Evolutionary conservation across 2,797 vertebrate genomes (phyloP).

Genomic region (Cottoperca gobio): DNA sequence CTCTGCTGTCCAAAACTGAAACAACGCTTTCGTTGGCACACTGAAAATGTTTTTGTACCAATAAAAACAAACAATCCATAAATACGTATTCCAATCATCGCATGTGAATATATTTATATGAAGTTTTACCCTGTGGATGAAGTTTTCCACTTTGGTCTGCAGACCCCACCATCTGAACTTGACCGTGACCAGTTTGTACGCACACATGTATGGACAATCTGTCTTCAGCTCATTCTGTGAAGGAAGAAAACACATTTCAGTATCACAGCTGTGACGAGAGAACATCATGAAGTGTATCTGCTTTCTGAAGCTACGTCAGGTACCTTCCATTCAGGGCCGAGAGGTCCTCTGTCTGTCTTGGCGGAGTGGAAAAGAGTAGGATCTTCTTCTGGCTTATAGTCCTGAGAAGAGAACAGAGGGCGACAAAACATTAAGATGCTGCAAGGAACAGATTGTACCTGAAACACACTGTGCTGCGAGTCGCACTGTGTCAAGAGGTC

Average conservation of each 20-base stretch:
- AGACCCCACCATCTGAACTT: slow-evolving; percentile 98
- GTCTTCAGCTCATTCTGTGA: slow-evolving; percentile 90
- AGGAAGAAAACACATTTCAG: slow-evolving; percentile 12
- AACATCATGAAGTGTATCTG: not conserved
- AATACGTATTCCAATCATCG: not conserved
- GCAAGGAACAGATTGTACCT: not conserved
- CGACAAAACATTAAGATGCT: not conserved
- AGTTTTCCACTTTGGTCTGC: slow-evolving; percentile 96
- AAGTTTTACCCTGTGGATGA: slow-evolving; percentile 92
- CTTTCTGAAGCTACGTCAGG: not conserved
- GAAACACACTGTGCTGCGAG: not conserved
- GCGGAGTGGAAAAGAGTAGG: slow-evolving; percentile 92
- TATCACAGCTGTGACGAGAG: not conserved
- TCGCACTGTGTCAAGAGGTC: no score
- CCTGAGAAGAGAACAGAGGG: slow-evolving; percentile 79
- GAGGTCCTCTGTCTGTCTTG: slow-evolving; percentile 94
- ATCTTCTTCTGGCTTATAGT: slow-evolving; percentile 96
- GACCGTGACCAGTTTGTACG: slow-evolving; percentile 97
- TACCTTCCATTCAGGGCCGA: slow-evolving; percentile 97
- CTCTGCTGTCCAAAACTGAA: slow-evolving; percentile 32
- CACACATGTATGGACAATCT: slow-evolving; percentile 95
- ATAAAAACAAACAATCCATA: not conserved
- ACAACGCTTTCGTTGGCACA: not conserved
- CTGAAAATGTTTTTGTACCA: not conserved
- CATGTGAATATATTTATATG: not conserved